These are phyloP conservation scores for Phenganax subtilis DNA, from an alignment of 92 coral and sea anemone species.

Conservation along the genomic window DNA sequence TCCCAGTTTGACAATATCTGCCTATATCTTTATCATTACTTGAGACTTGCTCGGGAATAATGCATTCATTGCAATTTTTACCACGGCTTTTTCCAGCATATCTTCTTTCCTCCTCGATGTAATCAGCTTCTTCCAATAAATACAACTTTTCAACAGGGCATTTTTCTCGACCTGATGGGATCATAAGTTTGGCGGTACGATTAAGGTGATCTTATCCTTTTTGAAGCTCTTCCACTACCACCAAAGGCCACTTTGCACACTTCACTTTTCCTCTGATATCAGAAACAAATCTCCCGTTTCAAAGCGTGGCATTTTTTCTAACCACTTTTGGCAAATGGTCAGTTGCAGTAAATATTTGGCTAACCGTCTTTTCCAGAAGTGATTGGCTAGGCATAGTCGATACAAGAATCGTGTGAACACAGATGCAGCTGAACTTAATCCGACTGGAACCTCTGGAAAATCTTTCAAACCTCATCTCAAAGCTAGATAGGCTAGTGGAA, in stretches of 20 bases:
- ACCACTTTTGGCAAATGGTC: conserved; percentile 40
- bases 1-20: not conserved
- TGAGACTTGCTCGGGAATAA: not conserved
- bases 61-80: not conserved
- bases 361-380: conserved; percentile 36
- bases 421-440: not conserved
- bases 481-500: conserved; percentile 46
- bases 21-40: not conserved
- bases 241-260: conserved; percentile 29
- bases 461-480: conserved; percentile 40
- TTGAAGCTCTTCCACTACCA: not conserved
- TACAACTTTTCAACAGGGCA: conserved; percentile 37
- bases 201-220: conserved; percentile 16
- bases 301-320: conserved; percentile 5
- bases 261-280: conserved; percentile 27
- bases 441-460: conserved; percentile 25
- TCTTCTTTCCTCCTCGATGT: not conserved
- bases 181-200: conserved; percentile 15
- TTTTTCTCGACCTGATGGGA: conserved; percentile 6
- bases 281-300: conserved; percentile 32
- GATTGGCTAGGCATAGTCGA: conserved; percentile 31
- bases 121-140: conserved; percentile 31
- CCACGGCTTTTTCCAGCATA: no score
- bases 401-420: conserved; percentile 28
- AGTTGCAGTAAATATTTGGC: conserved; percentile 29